These are phyloP conservation scores for Caenorhabditis sulstoni DNA, from an alignment of 2,888 invertebrate species.

Conservation along the genomic window DNA sequence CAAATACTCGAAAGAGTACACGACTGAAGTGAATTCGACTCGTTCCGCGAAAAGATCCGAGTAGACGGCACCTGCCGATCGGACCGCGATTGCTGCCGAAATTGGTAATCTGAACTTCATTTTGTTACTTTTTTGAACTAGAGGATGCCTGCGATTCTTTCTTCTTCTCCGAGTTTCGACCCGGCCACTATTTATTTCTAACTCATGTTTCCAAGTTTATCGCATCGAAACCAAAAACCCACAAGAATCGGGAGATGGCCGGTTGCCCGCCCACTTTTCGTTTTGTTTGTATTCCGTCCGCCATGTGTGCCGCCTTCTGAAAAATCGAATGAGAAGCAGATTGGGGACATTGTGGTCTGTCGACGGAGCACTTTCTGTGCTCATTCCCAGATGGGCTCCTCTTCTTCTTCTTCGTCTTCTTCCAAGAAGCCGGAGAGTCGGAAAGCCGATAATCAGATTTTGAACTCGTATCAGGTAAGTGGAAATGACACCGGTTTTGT, in stretches of 20 bases:
- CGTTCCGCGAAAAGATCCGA: slow-evolving; percentile 41
- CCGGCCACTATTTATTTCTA: too few relatives aligned
- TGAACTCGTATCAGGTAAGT: slow-evolving; percentile 62
- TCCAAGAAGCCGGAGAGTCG: slow-evolving; percentile 15
- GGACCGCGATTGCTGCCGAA: slow-evolving; percentile 26
- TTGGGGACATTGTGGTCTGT: slow-evolving; percentile 5
- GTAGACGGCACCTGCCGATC: slow-evolving; percentile 25
- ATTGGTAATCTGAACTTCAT: slow-evolving; percentile 30
- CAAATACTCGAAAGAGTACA: slow-evolving; percentile 45
- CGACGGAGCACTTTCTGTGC: background rate
- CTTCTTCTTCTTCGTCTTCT: slow-evolving; percentile 25
- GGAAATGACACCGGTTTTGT: slow-evolving; percentile 2
- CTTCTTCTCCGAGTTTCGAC: too few relatives aligned
- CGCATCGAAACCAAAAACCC: background rate
- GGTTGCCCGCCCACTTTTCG: background rate
- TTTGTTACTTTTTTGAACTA: too few relatives aligned
- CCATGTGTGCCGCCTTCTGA: slow-evolving; percentile 48
- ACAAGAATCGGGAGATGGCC: slow-evolving; percentile 16
- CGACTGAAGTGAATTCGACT: slow-evolving; percentile 46
- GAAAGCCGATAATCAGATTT: slow-evolving; percentile 41
- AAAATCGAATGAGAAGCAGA: slow-evolving; percentile 41
- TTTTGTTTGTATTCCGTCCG: slow-evolving; percentile 35
- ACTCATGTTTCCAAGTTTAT: too few relatives aligned
- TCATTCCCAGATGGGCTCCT: slow-evolving; percentile 59
- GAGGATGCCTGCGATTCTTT: too few relatives aligned